Percentiles rank a stretch among this genome's conserved stretches.
phyloP scores from a whole-genome alignment of 2,888 invertebrate genomes.

The Hyposoter didymator region DNA sequence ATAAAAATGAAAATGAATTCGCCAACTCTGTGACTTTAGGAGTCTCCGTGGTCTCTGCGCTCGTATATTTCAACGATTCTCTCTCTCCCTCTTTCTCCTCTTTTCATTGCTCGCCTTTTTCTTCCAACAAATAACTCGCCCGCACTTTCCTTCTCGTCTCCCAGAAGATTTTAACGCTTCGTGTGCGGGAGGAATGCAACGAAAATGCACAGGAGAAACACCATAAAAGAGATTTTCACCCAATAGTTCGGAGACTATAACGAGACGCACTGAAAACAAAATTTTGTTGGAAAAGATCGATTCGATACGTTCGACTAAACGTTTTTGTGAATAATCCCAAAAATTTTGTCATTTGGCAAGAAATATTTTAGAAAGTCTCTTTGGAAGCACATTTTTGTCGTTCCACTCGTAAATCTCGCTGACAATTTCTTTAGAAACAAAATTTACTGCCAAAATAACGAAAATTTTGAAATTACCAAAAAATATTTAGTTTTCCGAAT shows the following conservation, averaged over 20 bases:
- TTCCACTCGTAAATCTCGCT: too few relatives aligned
- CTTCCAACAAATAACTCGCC: slow-evolving; percentile 37
- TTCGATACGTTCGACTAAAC: too few relatives aligned
- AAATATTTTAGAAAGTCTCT: too few relatives aligned
- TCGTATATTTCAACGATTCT: slow-evolving; percentile 53
- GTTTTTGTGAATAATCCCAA: too few relatives aligned
- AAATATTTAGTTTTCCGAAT: too few relatives aligned
- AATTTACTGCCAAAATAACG: too few relatives aligned
- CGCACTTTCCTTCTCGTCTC: slow-evolving; percentile 16
- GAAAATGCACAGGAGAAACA: neutral
- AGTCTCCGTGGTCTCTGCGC: slow-evolving; percentile 67
- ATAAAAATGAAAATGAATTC: slow-evolving; percentile 75
- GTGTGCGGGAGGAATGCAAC: slow-evolving; percentile 6
- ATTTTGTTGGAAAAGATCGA: too few relatives aligned
- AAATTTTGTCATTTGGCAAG: too few relatives aligned
- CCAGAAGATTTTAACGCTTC: slow-evolving; percentile 29
- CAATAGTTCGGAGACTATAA: slow-evolving; percentile 26
- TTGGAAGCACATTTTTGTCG: too few relatives aligned
- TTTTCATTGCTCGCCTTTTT: neutral
- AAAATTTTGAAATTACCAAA: too few relatives aligned
- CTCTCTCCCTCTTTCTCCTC: slow-evolving; percentile 6
- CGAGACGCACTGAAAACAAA: slow-evolving; percentile 40
- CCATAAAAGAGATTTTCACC: slow-evolving; percentile 13
- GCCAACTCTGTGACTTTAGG: slow-evolving; percentile 67
- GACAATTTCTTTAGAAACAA: too few relatives aligned